These are phyloP conservation scores for Clistopyga incitator DNA, from an alignment of 2,888 invertebrate genomes.

Conservation along the genomic window DNA sequence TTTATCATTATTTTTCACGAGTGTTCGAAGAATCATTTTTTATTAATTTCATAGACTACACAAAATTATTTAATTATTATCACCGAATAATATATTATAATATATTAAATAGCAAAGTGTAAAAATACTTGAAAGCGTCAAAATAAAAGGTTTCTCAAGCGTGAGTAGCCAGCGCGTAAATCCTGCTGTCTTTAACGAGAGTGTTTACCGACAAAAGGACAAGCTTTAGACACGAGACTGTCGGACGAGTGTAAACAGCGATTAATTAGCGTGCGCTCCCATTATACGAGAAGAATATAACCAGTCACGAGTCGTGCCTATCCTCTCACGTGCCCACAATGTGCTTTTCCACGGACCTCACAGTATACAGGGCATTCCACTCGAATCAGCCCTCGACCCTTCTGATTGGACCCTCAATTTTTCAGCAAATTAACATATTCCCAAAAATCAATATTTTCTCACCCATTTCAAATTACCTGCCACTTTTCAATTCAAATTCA, in stretches of 20 bases:
- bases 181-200: slow-evolving; percentile 58
- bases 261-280: slow-evolving; percentile 77
- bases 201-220: slow-evolving; percentile 67
- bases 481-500: no score
- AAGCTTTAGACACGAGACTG: slow-evolving; percentile 61
- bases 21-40: no score
- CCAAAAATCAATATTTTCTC: no score
- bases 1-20: no score
- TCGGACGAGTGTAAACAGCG: slow-evolving; percentile 74
- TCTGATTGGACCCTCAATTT: no score
- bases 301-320: slow-evolving; percentile 62
- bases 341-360: slow-evolving; percentile 47
- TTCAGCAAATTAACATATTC: no score
- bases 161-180: slow-evolving; percentile 9
- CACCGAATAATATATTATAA: no score
- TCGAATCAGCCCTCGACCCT: no score
- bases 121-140: background rate
- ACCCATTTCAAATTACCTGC: no score
- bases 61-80: no score
- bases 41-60: no score
- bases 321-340: slow-evolving; percentile 40
- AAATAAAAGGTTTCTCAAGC: slow-evolving; percentile 12
- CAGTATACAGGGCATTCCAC: background rate
- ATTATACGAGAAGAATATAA: slow-evolving; percentile 70
- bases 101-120: no score